Evolutionary conservation across 2,888 invertebrate species (phyloP), one percentile per base, ranked within the genome.

Genomic region (Coenonympha arcania): DNA sequence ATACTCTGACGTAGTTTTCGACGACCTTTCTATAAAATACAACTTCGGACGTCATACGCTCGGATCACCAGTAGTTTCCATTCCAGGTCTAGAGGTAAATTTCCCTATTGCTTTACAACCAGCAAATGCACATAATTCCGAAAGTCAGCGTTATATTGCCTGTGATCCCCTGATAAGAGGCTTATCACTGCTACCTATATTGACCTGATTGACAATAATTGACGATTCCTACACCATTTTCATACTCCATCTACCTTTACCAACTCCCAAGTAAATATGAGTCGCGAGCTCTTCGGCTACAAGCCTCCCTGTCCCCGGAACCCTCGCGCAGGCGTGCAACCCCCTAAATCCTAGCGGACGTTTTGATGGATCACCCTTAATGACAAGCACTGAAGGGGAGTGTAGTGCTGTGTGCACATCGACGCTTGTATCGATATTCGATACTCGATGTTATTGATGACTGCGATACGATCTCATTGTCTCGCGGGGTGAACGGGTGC

Each of bases 311-410:
- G 20, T 61, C 61, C 58, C 61, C 55, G 48, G 41, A 50, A 55
- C 59, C 57, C 62, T 57, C 56, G 80, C 83, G 85, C 83, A 82
- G 63, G 81, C 83, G 83, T 73, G 72, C 69, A 66, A 69, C 77
- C 73, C 86, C 85, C 86, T 73, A 85, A 86, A 84, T 82, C 86
- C 84, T 71, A 66, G 77, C 76, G 79, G 86, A 86, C 85, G 75
- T 85, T 81, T 80, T 86, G 85, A 86, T 86, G 85, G 85, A 86
- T 86, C 85, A 85, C 85, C 86, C 85, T 81, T 85, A 86, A 86
- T 85, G 86, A 85, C 86, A 82, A 80, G 79, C 76, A 75, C 75
- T 71, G 79, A 75, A 78, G 79, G 82, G 81, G 76, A 75, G 63
- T 50, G 56, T 70, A 79, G 76, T 59, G 73, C 57, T 63, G 73